Conservation (phyloP, 2,113 vertebrate species). For the Gobiocypris rarus region DNA sequence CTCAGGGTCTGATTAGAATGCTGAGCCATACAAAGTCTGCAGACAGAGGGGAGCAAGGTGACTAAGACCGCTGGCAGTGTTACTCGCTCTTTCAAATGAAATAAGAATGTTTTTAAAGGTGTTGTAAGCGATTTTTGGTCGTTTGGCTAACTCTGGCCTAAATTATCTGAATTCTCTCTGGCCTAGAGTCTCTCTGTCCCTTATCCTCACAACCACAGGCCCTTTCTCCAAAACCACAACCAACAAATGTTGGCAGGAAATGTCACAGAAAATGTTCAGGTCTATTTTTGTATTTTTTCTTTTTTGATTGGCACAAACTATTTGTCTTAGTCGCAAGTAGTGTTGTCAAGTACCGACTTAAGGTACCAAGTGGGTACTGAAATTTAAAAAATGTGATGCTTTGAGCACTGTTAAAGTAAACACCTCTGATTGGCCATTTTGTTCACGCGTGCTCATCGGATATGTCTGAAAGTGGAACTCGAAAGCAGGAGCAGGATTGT, state of each 20-base stretch:
- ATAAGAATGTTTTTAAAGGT: not conserved
- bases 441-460: no score
- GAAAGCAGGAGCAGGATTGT: no score
- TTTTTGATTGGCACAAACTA: not conserved
- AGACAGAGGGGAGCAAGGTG: constrained; percentile 16
- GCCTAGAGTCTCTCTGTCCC: not conserved
- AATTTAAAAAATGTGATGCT: no score
- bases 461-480: no score
- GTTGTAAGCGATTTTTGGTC: not conserved
- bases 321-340: not conserved
- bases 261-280: not conserved
- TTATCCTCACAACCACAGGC: not conserved
- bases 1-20: constrained; percentile 44
- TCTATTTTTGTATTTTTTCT: no score
- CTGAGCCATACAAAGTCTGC: constrained; percentile 32
- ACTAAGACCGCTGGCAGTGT: not conserved
- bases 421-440: no score
- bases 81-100: not conserved
- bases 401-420: no score
- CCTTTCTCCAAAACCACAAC: not conserved
- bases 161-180: no score
- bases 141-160: not conserved
- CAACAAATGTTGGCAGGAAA: not conserved
- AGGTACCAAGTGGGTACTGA: no score
- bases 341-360: no score